Base-by-base conservation (phyloP, 2,113 vertebrate species). In the Nibea coibor region DNA sequence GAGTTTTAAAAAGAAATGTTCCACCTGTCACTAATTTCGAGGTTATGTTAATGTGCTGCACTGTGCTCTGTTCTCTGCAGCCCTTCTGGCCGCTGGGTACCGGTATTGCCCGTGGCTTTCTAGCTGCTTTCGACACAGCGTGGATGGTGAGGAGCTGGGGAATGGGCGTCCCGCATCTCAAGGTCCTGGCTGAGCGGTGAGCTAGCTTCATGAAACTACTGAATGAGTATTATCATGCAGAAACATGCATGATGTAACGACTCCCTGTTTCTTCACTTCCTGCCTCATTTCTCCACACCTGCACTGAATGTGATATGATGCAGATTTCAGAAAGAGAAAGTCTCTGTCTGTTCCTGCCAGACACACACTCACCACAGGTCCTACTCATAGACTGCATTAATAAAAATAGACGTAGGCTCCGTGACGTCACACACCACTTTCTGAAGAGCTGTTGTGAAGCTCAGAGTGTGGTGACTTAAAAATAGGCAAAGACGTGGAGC, bases 61-160 rank as follows among this genome's bases (percentile, higher is more conserved):
- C 2, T 45, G 0, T 57, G 1, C 8, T 14, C 16, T 51, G 3
- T 14, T 71, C 42, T 81, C 53, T 72, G 26, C 93, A 99, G 98
- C 98, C 98, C 0, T 99, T 99, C 94, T 99, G 98, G 98, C 98
- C 98, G 0, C 91, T 98, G 87, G 98, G 98, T 45, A 99, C 98
- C 0, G 98, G 98, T 0, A 96, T 98, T 9, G 98, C 97, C 26
- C 95, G 97, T 10, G 97, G 98, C 0, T 99, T 99, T 86, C 74
- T 99, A 0, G 97, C 97, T 0, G 92, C 96, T 47, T 97, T 98
- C 0, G 98, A 99, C 0, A 92, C 95, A 0, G 97, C 97, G 0
- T 99, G 98, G 98, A 97, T 97, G 96, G 98, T 99, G 85, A 95
- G 96, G 85, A 96, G 91, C 19, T 98, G 98, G 97, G 96, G 96